phyloP scores from a whole-genome alignment of 2,113 vertebrate species.

The Lepisosteus oculatus region DNA sequence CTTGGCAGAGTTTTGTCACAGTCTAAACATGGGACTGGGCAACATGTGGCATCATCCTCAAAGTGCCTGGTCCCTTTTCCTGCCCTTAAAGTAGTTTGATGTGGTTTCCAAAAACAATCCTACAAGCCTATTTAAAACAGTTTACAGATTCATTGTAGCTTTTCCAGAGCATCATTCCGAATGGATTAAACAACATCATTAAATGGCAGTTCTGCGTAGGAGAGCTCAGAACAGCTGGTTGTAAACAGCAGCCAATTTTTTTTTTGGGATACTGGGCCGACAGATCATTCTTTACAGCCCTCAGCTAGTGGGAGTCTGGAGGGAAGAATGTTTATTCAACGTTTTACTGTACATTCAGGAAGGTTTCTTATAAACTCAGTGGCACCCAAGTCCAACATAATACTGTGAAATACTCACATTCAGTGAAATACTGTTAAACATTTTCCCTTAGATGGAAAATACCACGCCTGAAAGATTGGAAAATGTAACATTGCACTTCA shows the following conservation, averaged over 20 bases:
- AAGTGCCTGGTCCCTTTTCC: background rate
- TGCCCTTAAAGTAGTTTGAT: conserved; percentile 22
- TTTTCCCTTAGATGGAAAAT: no score
- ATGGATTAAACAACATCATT: conserved; percentile 49
- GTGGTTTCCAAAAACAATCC: conserved; percentile 24
- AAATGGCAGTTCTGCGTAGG: conserved; percentile 37
- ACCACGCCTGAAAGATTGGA: no score
- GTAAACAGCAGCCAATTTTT: conserved; percentile 33
- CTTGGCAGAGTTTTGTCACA: background rate
- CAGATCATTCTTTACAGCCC: conserved; percentile 13
- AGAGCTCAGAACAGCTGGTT: conserved; percentile 48
- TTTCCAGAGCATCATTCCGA: conserved; percentile 54
- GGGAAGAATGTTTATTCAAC: background rate
- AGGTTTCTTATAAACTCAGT: no score
- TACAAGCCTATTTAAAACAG: conserved; percentile 27
- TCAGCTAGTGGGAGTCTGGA: background rate
- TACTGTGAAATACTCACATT: no score
- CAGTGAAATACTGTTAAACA: no score
- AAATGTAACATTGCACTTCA: no score
- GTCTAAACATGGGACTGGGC: conserved; percentile 27
- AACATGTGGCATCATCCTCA: conserved; percentile 20
- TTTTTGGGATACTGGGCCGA: background rate
- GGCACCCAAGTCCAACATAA: no score
- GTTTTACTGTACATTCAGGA: background rate
- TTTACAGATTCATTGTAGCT: conserved; percentile 44